Base-by-base conservation (phyloP, 2,888 invertebrate genomes). In the Hemistola chrysoprasaria region DNA sequence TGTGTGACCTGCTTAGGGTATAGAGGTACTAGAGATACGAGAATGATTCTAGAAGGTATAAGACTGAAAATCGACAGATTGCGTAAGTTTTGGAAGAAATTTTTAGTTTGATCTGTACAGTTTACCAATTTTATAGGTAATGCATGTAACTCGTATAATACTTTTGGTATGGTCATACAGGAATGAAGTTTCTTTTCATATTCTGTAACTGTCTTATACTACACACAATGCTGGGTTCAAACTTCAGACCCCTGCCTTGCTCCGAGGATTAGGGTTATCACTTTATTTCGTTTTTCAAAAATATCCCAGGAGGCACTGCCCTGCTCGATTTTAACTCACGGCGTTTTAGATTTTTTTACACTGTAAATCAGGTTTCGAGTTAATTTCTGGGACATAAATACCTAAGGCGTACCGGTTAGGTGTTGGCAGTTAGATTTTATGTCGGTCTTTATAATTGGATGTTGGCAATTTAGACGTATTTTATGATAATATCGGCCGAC, bases 181-280 rank as follows among this genome's bases (percentile, higher is more conserved):
- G 16, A 3, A 16, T 16, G 16, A 16, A 16, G 16, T 16, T 16
- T 16, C 4, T 16, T 16, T 16, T 16, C 22, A 8, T 28, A 24
- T 26, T 39, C 30, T 25, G 38, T 23, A 26, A 39, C 43, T 44
- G 38, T 38, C 24, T 11, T 2, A 10, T 4, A 16, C 16, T 3
- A 16, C 16, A 16, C 16, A 16, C 4, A 3, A 16, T 16, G 4
- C 16, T 16, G 16, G 4, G 16, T 16, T 16, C 16, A 16, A 16
- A 16, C 16, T 16, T 33, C 29, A 33, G 43, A 39, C 33, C 43
- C 43, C 27, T 44, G 29, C 74, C 68, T 64, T 65, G 63, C 62
- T 56, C 32, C 32, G 25, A 24, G 65, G 67, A 64, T 64, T 65
- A 74, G 72, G 74, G 72, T 57, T 71, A 66, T 53, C 57, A 35